A percentile compares a stretch with the other conserved stretches of the same genome.
Conservation (phyloP, 2,113 vertebrate species). For the Carassius gibelio region DNA sequence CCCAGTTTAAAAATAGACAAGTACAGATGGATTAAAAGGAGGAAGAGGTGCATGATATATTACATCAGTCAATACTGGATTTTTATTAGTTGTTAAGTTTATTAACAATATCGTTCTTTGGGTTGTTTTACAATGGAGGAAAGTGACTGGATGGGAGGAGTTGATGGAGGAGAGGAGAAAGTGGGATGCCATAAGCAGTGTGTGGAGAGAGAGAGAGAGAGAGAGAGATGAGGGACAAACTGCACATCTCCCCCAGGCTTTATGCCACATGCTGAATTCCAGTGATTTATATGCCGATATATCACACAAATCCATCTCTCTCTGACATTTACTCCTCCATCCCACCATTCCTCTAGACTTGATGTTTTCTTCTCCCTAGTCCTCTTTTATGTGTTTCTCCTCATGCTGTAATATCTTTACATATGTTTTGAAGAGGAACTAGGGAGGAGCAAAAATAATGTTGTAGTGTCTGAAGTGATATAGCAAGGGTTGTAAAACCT, state of each 20-base stretch:
- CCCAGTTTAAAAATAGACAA: slow-evolving; percentile 35
- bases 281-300: not conserved
- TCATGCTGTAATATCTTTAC: not conserved
- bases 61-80: not conserved
- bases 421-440: not conserved
- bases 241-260: not conserved
- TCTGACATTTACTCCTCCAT: not conserved
- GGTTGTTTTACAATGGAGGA: not conserved
- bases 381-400: not conserved
- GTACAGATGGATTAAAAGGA: not conserved
- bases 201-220: not conserved
- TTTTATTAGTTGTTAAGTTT: not conserved
- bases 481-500: not conserved
- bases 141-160: not conserved
- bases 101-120: not conserved
- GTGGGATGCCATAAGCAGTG: not conserved
- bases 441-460: slow-evolving; percentile 1
- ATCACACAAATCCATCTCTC: not conserved
- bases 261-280: slow-evolving; percentile 22
- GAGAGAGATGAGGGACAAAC: not conserved
- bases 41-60: not conserved
- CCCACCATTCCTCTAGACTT: not conserved
- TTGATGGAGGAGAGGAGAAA: not conserved
- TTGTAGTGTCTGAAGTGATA: not conserved
- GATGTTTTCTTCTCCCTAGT: not conserved